A percentile compares a stretch with the other conserved stretches of the same genome.
Conservation (phyloP, 30 jellyfish, hydroid and myxozoan genomes). For the Aurelia sp. region DNA sequence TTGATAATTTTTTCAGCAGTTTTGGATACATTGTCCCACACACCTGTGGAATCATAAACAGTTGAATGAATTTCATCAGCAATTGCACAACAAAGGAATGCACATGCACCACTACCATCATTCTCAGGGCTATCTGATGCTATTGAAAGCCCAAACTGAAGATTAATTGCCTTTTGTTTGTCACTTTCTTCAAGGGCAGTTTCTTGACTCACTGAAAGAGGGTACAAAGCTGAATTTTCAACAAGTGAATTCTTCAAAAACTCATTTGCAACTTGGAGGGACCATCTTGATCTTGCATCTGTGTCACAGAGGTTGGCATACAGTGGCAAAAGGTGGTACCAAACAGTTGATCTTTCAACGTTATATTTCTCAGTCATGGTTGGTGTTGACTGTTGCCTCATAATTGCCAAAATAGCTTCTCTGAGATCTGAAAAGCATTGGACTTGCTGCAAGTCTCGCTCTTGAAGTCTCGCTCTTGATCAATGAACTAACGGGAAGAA, state of each 20-base stretch:
- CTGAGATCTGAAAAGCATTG: background rate
- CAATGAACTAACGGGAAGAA: no score
- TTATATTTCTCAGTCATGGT: background rate
- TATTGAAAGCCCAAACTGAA: background rate
- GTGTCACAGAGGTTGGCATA: conserved; percentile 2
- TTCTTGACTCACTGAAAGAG: conserved; percentile 32
- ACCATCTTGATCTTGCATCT: background rate
- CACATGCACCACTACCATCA: conserved; percentile 37
- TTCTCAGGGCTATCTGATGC: conserved; percentile 23
- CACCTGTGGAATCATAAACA: conserved; percentile 3
- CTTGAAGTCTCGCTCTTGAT: no score
- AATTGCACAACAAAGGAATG: conserved; percentile 27
- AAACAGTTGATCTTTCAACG: conserved; percentile 9
- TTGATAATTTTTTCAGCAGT: background rate
- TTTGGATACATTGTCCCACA: conserved; percentile 1
- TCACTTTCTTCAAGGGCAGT: conserved; percentile 17
- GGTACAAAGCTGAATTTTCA: background rate
- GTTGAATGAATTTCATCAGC: conserved; percentile 20
- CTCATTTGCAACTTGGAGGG: background rate
- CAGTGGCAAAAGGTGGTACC: conserved; percentile 7
- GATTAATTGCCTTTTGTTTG: background rate
- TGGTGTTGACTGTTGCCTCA: conserved; percentile 7
- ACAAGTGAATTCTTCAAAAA: conserved; percentile 1
- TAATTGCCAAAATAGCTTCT: background rate
- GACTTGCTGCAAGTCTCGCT: no score